Conservation (phyloP, 30 jellyfish, hydroid and myxozoan genomes). For the Hydra vulgaris region DNA sequence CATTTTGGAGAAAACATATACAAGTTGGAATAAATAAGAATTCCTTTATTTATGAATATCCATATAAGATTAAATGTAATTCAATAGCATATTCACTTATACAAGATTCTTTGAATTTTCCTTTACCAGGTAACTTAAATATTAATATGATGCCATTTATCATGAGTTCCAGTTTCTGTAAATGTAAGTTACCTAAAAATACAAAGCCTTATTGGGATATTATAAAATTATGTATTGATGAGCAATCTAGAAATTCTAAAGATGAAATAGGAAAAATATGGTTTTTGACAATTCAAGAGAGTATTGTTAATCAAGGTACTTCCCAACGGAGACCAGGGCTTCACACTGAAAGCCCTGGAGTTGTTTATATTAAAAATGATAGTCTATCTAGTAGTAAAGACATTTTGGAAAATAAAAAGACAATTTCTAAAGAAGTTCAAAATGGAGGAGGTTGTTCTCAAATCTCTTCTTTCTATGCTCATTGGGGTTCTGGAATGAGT, state of each 20-base stretch:
- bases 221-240: background rate
- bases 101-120: constrained; percentile 7
- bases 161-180: constrained; percentile 7
- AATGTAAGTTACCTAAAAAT: constrained; percentile 27
- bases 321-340: constrained; percentile 71
- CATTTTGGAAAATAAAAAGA: background rate
- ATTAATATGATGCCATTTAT: constrained; percentile 76
- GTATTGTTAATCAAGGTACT: constrained; percentile 21
- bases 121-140: constrained; percentile 32
- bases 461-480: background rate
- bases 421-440: background rate
- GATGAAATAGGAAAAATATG: constrained; percentile 33
- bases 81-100: background rate
- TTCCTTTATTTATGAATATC: no score
- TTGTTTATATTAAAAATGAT: constrained; percentile 4
- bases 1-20: constrained; percentile 27
- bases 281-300: constrained; percentile 58
- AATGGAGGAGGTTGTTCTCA: constrained; percentile 13
- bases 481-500: background rate
- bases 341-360: constrained; percentile 67
- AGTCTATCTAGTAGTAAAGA: background rate
- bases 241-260: background rate
- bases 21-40: background rate
- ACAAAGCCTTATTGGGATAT: constrained; percentile 22
- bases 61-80: no score